phyloP scores from a whole-genome alignment of 2,113 vertebrate species.

The Mormoops blainvillei region DNA sequence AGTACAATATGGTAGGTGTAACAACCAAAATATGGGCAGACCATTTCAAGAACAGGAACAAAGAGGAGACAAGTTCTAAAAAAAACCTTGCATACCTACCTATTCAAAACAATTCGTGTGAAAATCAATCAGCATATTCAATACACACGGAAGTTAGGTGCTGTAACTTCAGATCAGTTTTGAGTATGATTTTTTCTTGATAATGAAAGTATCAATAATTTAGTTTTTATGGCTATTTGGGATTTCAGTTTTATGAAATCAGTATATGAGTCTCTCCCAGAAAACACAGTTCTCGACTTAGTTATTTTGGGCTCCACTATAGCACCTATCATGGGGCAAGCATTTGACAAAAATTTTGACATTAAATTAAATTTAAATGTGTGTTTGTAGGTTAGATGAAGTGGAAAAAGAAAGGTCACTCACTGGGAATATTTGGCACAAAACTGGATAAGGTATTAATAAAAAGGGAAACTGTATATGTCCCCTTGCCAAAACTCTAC shows the following conservation, averaged over 20 bases:
- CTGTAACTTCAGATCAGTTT: background rate
- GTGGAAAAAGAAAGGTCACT: background rate
- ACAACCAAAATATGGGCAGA: background rate
- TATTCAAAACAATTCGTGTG: background rate
- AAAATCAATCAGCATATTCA: background rate
- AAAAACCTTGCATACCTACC: background rate
- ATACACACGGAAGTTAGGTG: background rate
- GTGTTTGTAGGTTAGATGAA: background rate
- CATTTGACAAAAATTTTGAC: background rate
- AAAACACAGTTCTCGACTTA: background rate
- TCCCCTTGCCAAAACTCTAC: background rate
- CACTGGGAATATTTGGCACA: background rate
- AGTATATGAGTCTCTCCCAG: background rate
- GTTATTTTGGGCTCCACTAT: background rate
- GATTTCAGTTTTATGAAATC: background rate
- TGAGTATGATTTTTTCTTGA: background rate
- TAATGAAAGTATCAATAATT: background rate
- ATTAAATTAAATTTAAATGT: slow-evolving; percentile 5
- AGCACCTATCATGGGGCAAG: background rate
- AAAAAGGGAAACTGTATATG: background rate
- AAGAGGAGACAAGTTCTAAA: background rate
- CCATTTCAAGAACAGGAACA: background rate
- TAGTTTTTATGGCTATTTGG: background rate
- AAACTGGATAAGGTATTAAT: background rate
- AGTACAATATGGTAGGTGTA: background rate